A percentile compares a stretch with the other conserved stretches of the same genome.
These are phyloP conservation scores for Heliopora coerulea DNA, from an alignment of 92 coral and sea anemone genomes.

Conservation along the genomic window DNA sequence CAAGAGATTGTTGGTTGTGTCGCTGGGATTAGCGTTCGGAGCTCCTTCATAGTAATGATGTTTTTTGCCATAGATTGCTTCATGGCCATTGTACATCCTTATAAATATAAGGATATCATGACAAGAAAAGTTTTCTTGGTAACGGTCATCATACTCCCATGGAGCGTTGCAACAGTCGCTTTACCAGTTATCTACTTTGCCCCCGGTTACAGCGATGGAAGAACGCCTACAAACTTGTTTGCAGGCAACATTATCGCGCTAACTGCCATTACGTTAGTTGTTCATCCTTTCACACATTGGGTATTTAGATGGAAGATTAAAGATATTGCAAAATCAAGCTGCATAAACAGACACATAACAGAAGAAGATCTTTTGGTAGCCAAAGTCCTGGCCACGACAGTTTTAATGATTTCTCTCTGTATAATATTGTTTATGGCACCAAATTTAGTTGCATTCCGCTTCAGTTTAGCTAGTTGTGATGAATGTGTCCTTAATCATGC, in stretches of 20 bases:
- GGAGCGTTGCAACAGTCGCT: conserved; percentile 2
- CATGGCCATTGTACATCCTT: conserved; percentile 13
- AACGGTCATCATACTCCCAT: not conserved
- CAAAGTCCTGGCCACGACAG: not conserved
- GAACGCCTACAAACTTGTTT: not conserved
- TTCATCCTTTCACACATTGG: conserved; percentile 12
- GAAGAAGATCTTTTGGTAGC: conserved; percentile 13
- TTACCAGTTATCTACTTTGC: conserved; percentile 13
- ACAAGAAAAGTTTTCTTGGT: not conserved
- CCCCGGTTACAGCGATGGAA: not conserved
- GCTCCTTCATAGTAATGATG: conserved; percentile 5
- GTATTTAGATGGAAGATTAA: not conserved
- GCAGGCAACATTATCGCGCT: conserved; percentile 6
- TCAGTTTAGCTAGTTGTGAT: not conserved
- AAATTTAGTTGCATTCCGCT: not conserved
- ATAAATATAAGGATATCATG: not conserved
- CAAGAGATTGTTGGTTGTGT: not conserved
- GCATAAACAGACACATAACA: not conserved
- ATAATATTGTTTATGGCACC: conserved; percentile 3
- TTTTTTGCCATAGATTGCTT: conserved; percentile 5
- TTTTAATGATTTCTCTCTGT: conserved; percentile 1
- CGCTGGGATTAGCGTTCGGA: not conserved
- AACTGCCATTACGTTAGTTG: not conserved
- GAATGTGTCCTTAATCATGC: not conserved
- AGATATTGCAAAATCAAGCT: not conserved